Base-by-base conservation (phyloP, 2,797 vertebrate species). In the Euphonia xanthogaster region DNA sequence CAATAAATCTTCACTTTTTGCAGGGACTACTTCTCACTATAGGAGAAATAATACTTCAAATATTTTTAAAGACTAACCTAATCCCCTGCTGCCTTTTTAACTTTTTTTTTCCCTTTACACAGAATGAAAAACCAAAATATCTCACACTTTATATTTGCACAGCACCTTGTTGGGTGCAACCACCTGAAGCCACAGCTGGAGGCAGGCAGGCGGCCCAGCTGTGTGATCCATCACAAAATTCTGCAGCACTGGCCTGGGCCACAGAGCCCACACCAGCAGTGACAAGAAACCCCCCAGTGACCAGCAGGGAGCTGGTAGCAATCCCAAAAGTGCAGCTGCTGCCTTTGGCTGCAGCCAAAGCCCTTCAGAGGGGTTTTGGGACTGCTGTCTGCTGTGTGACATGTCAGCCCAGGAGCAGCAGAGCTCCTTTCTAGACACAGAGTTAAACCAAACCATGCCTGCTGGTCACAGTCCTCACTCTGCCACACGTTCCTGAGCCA, bases 241-340 rank as follows among this genome's bases (percentile, higher is more conserved):
- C 45, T 39, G 45, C 58, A 48, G 39, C 50, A 16, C 39, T 28
- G 47, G 18, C 23, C 19, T 2, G 2, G 31, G 3, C 22, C 15
- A 3, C 30, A 12, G 37, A 53, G 39, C 37, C 62, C 55, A 2
- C 37, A 24, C 0, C 1, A 22, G 33, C 0, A 0, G 19, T 15
- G 67, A 68, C 35, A 61, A 62, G 75, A 65, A 86, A 30, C 2
- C 0, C 11, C 2, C 17, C 10, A 23, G 1, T 13, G 50, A 25
- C 24, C 5, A 1, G 8, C 1, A 5, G 45, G 48, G 33, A 55
- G 24, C 25, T 4, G 1, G 31, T 6, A 27, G 39, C 61, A 86
- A 73, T 23, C 45, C 67, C 14, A 6, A 9, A 54, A 62, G 37
- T 22, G 6, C 51, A 91, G 65, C 25, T 61, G 53, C 55, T 76